Evolutionary conservation across 2,113 vertebrate genomes (phyloP), one percentile per base, ranked within the genome.

Genomic region (Emydocephalus ijimae): DNA sequence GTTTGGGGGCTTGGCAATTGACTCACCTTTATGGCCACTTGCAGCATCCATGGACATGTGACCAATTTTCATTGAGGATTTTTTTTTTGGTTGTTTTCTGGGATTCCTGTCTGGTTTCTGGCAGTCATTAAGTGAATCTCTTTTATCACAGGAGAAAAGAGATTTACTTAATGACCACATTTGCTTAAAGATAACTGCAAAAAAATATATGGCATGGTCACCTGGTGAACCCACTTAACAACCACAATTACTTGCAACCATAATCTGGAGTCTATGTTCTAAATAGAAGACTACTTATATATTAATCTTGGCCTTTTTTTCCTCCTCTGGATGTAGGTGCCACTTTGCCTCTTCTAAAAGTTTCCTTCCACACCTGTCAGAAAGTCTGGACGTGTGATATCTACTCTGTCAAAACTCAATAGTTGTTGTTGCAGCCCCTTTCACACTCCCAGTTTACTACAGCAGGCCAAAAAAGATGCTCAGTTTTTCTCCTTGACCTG

Each of bases 301-400:
- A 89, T 55, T 87, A 56, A 90, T 74, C 85, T 88, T 88, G 59
- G 85, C 39, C 52, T 56, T 88, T 87, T 43, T 39, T 48, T 52
- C 43, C 61, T 61, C 24, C 61, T 55, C 54, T 91, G 34, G 61
- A 54, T 29, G 61, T 48, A 24, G 2, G 34, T 34, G 29, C 18
- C 59, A 89, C 88, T 94, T 93, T 90, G 87, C 57, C 48, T 21
- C 57, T 48, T 92, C 29, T 69, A 23, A 85, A 89, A 15, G 12
- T 23, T 93, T 89, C 50, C 91, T 92, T 55, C 48, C 45, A 39
- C 48, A 21, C 92, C 69, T 87, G 45, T 55, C 88, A 91, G 52
- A 87, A 90, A 1, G 56, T 45, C 18, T 89, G 92, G 81, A 88
- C 90, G 48, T 6, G 48, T 0, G 3, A 50, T 9, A 45, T 1